These are phyloP conservation scores for Epinephelus lanceolatus DNA, from an alignment of 2,113 vertebrate genomes.

Conservation along the genomic window DNA sequence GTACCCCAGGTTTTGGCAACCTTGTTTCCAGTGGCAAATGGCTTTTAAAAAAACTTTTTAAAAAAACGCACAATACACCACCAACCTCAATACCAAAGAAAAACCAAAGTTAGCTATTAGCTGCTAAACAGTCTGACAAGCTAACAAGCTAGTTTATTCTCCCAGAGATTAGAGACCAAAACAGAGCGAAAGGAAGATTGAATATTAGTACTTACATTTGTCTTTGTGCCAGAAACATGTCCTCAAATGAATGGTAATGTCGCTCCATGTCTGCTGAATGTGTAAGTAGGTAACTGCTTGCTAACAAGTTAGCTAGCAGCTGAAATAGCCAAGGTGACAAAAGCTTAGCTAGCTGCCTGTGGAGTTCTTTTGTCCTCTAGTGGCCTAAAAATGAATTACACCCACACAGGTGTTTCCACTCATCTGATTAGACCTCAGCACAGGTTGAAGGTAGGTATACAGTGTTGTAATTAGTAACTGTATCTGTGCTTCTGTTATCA, in stretches of 20 bases:
- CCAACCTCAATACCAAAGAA: not conserved
- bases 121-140: not conserved
- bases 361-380: not conserved
- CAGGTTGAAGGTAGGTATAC: not conserved
- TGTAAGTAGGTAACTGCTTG: not conserved
- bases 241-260: not conserved
- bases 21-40: not conserved
- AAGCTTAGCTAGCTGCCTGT: not conserved
- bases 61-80: not conserved
- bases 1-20: not conserved
- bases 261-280: not conserved
- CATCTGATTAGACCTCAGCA: not conserved
- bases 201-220: not conserved
- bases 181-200: not conserved
- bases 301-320: not conserved
- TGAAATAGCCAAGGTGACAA: not conserved
- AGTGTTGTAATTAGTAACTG: too few species aligned
- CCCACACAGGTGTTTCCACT: not conserved
- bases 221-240: not conserved
- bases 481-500: too few species aligned
- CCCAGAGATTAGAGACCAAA: not conserved
- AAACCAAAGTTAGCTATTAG: not conserved
- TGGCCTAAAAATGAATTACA: not conserved
- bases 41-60: not conserved
- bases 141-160: not conserved